Conservation (phyloP, 2,113 vertebrate genomes). For the Leiothrix lutea region DNA sequence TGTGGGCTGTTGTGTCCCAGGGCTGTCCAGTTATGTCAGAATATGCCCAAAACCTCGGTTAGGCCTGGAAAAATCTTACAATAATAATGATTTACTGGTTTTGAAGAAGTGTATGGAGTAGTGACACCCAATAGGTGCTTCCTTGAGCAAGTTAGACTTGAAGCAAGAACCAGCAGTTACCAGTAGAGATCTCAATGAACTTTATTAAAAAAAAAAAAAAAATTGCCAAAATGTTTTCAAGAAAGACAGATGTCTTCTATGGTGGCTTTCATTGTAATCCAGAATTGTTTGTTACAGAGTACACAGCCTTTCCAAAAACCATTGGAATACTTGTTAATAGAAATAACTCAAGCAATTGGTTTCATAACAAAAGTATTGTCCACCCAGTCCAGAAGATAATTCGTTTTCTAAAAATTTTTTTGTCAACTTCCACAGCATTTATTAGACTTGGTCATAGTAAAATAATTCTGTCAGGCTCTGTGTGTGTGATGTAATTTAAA, state of each 20-base stretch:
- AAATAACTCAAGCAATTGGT: background rate
- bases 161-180: background rate
- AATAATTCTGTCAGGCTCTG: background rate
- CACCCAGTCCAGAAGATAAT: background rate
- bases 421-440: background rate
- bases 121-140: background rate
- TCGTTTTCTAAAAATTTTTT: background rate
- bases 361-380: background rate
- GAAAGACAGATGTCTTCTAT: background rate
- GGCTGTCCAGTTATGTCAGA: accelerated
- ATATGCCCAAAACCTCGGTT: accelerated
- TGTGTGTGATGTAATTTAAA: background rate
- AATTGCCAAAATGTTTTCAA: background rate
- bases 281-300: background rate
- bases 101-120: background rate
- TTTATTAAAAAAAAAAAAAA: background rate
- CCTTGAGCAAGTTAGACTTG: background rate
- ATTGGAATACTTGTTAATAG: background rate
- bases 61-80: background rate
- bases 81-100: background rate
- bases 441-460: background rate
- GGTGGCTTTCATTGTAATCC: background rate
- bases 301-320: background rate
- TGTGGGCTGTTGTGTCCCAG: background rate
- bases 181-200: background rate